A percentile compares a stretch with the other conserved stretches of the same genome.
These are phyloP conservation scores for Pleuronectes platessa DNA, from an alignment of 2,113 vertebrate genomes.

Conservation along the genomic window DNA sequence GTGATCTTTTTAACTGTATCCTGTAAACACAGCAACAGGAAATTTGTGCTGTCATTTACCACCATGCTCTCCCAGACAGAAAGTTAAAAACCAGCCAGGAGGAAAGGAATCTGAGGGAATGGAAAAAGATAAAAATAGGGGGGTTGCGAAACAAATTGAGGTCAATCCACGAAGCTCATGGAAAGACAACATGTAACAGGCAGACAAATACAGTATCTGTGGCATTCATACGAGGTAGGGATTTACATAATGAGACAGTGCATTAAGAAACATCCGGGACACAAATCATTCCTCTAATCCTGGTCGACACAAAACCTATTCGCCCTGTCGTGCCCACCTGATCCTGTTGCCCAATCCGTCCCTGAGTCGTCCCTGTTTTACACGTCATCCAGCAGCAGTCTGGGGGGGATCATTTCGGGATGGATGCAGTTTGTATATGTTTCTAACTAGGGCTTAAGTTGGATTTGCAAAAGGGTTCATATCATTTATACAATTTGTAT, in stretches of 20 bases:
- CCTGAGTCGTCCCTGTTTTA: conserved; percentile 7
- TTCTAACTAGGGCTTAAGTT: conserved; percentile 49
- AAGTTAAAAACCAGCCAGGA: not conserved
- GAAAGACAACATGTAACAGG: conserved; percentile 52
- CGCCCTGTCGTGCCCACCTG: conserved; percentile 71
- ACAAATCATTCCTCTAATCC: conserved; percentile 83
- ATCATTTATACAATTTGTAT: conserved; percentile 48
- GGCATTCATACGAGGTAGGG: conserved; percentile 75
- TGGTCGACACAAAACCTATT: conserved; percentile 74
- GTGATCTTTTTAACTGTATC: conserved; percentile 12
- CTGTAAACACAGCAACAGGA: conserved; percentile 32
- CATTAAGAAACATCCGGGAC: conserved; percentile 81
- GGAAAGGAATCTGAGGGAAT: not conserved
- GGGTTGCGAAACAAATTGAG: conserved; percentile 40
- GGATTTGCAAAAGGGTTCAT: conserved; percentile 50
- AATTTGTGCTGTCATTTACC: conserved; percentile 22
- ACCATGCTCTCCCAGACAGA: not conserved
- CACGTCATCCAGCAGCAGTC: conserved; percentile 12
- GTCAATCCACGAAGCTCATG: conserved; percentile 43
- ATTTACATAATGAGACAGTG: conserved; percentile 87
- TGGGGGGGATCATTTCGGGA: conserved; percentile 14
- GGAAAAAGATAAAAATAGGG: not conserved
- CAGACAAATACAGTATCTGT: conserved; percentile 76
- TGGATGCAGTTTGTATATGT: conserved; percentile 1
- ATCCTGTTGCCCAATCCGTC: conserved; percentile 60